phyloP scores from a whole-genome alignment of 2,797 vertebrate species.

The Perodicticus potto region DNA sequence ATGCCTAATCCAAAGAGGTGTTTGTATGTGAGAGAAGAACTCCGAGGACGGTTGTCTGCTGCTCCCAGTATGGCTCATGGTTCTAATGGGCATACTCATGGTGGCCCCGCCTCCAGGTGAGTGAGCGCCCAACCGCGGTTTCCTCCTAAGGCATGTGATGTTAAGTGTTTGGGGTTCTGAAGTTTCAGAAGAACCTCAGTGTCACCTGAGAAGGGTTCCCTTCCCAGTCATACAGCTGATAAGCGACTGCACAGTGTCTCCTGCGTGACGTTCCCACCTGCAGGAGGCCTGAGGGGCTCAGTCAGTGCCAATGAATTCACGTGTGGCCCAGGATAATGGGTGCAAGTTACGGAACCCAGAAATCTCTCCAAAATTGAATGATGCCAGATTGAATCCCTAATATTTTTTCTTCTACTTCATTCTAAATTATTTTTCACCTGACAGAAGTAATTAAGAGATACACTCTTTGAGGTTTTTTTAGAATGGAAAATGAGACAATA shows the following conservation, averaged over 20 bases:
- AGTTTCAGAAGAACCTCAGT: background rate
- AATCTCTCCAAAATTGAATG: background rate
- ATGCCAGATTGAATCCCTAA: background rate
- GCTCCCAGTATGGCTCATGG: background rate
- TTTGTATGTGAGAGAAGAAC: background rate
- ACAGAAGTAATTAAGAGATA: background rate
- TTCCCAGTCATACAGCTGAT: background rate
- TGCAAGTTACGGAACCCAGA: background rate
- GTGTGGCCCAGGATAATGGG: background rate
- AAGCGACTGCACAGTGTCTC: background rate
- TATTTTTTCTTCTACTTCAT: background rate
- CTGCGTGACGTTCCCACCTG: background rate
- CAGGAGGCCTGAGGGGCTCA: background rate
- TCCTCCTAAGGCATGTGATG: background rate
- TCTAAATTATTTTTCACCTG: slow-evolving; percentile 24
- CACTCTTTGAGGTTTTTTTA: background rate
- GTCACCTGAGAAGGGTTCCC: background rate
- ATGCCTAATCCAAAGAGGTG: background rate
- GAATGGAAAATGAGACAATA: background rate
- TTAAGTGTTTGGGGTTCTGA: background rate
- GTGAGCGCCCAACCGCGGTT: background rate
- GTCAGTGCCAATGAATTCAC: background rate
- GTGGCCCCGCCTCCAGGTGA: background rate
- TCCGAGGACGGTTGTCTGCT: background rate
- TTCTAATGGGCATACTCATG: background rate